Percentiles rank a stretch among this genome's conserved stretches.
These are phyloP conservation scores for Atta texana DNA, from an alignment of 1,140 invertebrate species.

Conservation along the genomic window DNA sequence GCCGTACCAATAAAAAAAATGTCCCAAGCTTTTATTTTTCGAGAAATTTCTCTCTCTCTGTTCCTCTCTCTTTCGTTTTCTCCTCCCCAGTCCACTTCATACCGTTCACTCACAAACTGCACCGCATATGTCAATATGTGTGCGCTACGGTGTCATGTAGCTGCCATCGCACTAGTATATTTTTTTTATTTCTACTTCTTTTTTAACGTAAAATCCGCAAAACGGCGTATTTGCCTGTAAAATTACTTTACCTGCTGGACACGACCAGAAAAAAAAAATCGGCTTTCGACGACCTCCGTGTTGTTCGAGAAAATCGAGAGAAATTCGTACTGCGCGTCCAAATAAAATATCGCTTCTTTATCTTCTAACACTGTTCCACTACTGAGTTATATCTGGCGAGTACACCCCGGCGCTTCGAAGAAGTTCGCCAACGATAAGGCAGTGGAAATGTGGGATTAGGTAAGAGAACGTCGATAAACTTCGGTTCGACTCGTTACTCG, in stretches of 20 bases:
- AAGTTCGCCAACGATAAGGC: conserved; percentile 57
- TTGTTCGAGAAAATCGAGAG: conserved; percentile 58
- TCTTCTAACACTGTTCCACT: conserved; percentile 44
- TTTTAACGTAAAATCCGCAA: conserved; percentile 56
- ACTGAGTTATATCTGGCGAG: conserved; percentile 58
- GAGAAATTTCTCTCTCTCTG: conserved; percentile 39
- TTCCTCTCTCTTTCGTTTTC: not conserved
- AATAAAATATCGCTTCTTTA: conserved; percentile 59
- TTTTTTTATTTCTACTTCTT: conserved; percentile 43
- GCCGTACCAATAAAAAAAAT: conserved; percentile 48
- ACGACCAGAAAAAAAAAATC: conserved; percentile 6
- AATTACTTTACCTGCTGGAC: conserved; percentile 51
- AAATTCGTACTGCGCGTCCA: conserved; percentile 35
- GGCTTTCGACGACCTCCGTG: conserved; percentile 15
- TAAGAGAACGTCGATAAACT: conserved; percentile 62
- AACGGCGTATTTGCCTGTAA: conserved; percentile 59
- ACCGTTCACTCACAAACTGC: conserved; percentile 52
- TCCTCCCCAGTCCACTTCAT: conserved; percentile 47
- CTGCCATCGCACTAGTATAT: conserved; percentile 43
- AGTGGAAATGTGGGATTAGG: conserved; percentile 61
- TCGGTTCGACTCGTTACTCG: conserved; percentile 51
- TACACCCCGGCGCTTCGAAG: conserved; percentile 49
- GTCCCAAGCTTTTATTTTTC: conserved; percentile 49
- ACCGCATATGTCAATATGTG: conserved; percentile 55
- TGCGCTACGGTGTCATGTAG: conserved; percentile 47